These are phyloP conservation scores for Bryconaethiops microstoma DNA, from an alignment of 2,797 vertebrate species.

Conservation along the genomic window DNA sequence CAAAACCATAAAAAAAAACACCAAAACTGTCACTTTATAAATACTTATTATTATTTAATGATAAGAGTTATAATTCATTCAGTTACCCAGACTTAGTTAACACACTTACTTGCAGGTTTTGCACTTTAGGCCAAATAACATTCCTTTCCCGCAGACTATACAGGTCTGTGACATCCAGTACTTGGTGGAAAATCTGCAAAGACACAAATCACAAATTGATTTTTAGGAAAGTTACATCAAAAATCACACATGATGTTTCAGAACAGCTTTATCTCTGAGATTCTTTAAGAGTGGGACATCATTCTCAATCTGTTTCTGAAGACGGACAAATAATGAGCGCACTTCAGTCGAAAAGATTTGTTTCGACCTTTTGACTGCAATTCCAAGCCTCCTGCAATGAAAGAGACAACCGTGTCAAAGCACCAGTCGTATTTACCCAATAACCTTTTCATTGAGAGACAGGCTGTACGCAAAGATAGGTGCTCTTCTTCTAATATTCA, in stretches of 20 bases:
- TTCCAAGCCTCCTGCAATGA: conserved; percentile 52
- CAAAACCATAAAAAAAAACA: too few species aligned
- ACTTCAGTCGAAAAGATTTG: conserved; percentile 28
- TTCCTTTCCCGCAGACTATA: conserved; percentile 96
- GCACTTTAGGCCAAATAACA: conserved; percentile 99
- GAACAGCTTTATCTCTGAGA: neutral
- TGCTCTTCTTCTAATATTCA: conserved; percentile 59
- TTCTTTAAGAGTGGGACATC: neutral
- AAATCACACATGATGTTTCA: neutral
- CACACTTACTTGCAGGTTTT: conserved; percentile 99
- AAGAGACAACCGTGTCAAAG: conserved; percentile 49
- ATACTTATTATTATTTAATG: too few species aligned
- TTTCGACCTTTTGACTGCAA: conserved; percentile 62
- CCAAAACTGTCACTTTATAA: too few species aligned
- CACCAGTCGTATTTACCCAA: conserved; percentile 47
- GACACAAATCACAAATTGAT: neutral
- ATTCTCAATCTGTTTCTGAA: conserved; percentile 11
- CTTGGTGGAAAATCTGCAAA: conserved; percentile 96
- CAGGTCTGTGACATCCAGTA: conserved; percentile 99
- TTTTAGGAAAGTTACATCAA: neutral
- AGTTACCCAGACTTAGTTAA: neutral
- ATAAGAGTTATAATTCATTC: neutral
- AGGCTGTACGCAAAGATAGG: conserved; percentile 39
- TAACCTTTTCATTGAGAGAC: conserved; percentile 63
- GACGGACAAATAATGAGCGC: neutral